Percentiles rank a stretch among this genome's conserved stretches.
These are phyloP conservation scores for Mactra quadrangularis DNA, from an alignment of 1,140 invertebrate species.

Conservation along the genomic window DNA sequence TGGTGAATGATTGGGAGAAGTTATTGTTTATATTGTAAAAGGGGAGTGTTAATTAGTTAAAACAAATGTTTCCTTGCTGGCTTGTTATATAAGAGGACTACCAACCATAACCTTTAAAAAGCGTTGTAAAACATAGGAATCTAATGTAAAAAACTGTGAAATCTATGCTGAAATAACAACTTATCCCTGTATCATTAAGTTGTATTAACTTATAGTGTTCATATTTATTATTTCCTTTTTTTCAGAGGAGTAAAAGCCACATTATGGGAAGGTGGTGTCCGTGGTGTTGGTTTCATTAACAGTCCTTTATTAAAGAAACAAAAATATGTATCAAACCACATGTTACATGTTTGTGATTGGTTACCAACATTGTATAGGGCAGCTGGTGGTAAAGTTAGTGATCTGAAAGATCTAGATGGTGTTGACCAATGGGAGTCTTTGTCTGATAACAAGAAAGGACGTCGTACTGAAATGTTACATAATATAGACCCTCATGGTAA, in stretches of 20 bases:
- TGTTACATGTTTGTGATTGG: slow-evolving; percentile 95
- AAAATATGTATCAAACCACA: slow-evolving; percentile 87
- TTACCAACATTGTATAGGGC: slow-evolving; percentile 90
- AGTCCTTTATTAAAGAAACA: slow-evolving; percentile 87
- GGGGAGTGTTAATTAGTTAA: no score
- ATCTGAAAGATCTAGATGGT: slow-evolving; percentile 89
- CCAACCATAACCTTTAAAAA: no score
- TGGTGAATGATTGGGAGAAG: not conserved
- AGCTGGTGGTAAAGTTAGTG: slow-evolving; percentile 83
- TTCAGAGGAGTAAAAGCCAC: slow-evolving; percentile 89
- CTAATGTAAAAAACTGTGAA: no score
- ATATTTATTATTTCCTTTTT: no score
- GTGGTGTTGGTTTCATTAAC: slow-evolving; percentile 92
- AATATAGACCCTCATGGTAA: slow-evolving; percentile 94
- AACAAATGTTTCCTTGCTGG: no score
- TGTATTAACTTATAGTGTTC: no score
- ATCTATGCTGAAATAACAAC: no score
- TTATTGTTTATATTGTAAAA: no score
- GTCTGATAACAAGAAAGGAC: slow-evolving; percentile 86
- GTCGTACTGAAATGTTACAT: slow-evolving; percentile 89
- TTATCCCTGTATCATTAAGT: no score
- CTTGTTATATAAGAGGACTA: no score
- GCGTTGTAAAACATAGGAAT: no score
- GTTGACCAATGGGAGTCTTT: slow-evolving; percentile 90
- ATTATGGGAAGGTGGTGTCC: slow-evolving; percentile 95